A percentile compares a stretch with the other conserved stretches of the same genome.
phyloP scores from a whole-genome alignment of 2,113 vertebrate species.

The Sinocyclocheilus maitianheensis region DNA sequence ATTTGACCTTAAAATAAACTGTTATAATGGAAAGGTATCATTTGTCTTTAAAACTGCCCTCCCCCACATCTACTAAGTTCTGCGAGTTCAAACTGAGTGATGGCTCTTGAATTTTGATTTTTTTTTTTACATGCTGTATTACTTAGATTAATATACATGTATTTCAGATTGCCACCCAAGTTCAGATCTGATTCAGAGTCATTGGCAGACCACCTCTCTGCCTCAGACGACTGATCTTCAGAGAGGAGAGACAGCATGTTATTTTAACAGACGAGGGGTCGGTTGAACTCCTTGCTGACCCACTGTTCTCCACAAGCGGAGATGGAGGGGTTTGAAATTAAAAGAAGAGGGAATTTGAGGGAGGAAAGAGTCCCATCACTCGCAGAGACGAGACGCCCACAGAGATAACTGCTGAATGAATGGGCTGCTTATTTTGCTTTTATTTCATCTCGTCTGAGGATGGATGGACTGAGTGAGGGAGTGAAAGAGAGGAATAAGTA shows the following conservation, averaged over 20 bases:
- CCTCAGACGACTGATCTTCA: conserved; percentile 37
- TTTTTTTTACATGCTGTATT: background rate
- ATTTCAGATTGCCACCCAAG: conserved; percentile 3
- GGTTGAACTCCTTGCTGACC: conserved; percentile 34
- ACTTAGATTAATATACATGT: background rate
- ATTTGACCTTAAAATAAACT: too few relatives aligned
- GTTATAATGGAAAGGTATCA: too few relatives aligned
- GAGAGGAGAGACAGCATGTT: background rate
- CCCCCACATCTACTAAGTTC: background rate
- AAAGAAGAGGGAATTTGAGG: conserved; percentile 58
- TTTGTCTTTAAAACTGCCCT: background rate
- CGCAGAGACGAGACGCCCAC: conserved; percentile 81
- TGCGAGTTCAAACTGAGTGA: background rate
- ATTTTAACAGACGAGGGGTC: conserved; percentile 70
- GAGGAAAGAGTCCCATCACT: conserved; percentile 59
- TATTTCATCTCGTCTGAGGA: conserved; percentile 60
- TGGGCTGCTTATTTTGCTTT: conserved; percentile 59
- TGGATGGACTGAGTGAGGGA: conserved; percentile 47
- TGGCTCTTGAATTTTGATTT: background rate
- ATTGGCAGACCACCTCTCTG: conserved; percentile 16
- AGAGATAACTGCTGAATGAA: conserved; percentile 84
- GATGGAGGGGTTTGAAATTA: conserved; percentile 45
- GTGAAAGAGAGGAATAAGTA: conserved; percentile 77
- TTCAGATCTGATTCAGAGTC: background rate
- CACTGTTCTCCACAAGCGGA: conserved; percentile 53